These are phyloP conservation scores for Acanthurus leucopareius DNA, from an alignment of 2,797 vertebrate species.

Conservation along the genomic window DNA sequence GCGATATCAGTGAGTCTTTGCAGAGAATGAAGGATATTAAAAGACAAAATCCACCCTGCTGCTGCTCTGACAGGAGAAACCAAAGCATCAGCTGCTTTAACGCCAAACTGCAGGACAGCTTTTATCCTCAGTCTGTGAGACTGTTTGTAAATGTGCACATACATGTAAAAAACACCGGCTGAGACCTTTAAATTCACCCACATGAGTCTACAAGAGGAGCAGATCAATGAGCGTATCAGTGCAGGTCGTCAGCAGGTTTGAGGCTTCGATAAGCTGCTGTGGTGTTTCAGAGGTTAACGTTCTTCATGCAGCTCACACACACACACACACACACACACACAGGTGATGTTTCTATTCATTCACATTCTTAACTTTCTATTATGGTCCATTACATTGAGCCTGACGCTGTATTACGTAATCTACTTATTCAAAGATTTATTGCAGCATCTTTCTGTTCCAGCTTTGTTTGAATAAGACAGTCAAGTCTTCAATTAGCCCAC, in stretches of 20 bases:
- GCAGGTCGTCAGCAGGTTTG: constrained; percentile 29
- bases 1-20: too few species aligned
- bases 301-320: too few species aligned
- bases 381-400: background rate
- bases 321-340: too few species aligned
- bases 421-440: background rate
- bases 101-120: too few species aligned
- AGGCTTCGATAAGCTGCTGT: constrained; percentile 50
- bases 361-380: background rate
- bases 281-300: too few species aligned
- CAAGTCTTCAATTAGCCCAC: background rate
- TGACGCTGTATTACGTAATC: background rate
- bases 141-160: too few species aligned
- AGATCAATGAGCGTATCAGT: background rate
- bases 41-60: too few species aligned
- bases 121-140: too few species aligned
- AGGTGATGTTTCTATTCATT: background rate
- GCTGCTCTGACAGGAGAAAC: too few species aligned
- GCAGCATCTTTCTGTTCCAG: background rate
- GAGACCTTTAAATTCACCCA: background rate
- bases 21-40: too few species aligned
- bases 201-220: background rate
- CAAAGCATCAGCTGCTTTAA: too few species aligned
- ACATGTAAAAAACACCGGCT: background rate
- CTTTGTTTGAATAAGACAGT: background rate